Base-by-base conservation (phyloP, 2,797 vertebrate genomes). In the Syngnathus acus region DNA sequence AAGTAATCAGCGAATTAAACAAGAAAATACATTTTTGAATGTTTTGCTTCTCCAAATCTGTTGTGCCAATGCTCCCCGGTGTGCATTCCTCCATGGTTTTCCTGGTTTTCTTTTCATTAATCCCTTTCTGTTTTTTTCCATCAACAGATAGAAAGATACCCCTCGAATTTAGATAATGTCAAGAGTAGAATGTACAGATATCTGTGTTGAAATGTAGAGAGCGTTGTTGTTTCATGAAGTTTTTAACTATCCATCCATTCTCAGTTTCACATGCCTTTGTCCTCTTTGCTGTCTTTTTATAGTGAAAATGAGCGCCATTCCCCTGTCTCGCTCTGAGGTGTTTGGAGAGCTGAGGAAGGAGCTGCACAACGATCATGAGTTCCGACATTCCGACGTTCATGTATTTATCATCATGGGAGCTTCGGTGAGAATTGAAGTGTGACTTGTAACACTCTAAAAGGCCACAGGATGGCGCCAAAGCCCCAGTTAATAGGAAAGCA, bases 381-480 rank as follows among this genome's bases (percentile, higher is more conserved):
- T 96, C 84, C 91, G 82, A 65, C 90, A 93, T 66, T 86, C 91
- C 0, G 92, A 95, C 0, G 91, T 84, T 9, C 94, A 96, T 63
- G 70, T 95, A 76, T 96, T 96, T 84, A 93, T 96, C 87, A 94
- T 96, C 82, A 90, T 96, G 90, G 94, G 94, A 1, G 94, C 94
- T 17, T 96, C 94, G 87, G 94, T 96, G 78, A 94, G 94, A 65
- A 16, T 9, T 23, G 9, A 16, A 62, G 21, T 45, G 4, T 45
- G 14, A 9, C 1, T 23, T 5, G 6, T 48, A 17, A 19, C 47
- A 48, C 47, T 47, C 32, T 17, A 48, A 17, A 48, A 48, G 16
- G 5, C 16, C 47, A 48, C 6, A 5, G 17, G 14, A 48, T 48
- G 16, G 47, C 47, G 47, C 47, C 47, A 6, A 48, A 17, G 16